These are phyloP conservation scores for Champsocephalus esox DNA, from an alignment of 2,797 vertebrate species.

Conservation along the genomic window DNA sequence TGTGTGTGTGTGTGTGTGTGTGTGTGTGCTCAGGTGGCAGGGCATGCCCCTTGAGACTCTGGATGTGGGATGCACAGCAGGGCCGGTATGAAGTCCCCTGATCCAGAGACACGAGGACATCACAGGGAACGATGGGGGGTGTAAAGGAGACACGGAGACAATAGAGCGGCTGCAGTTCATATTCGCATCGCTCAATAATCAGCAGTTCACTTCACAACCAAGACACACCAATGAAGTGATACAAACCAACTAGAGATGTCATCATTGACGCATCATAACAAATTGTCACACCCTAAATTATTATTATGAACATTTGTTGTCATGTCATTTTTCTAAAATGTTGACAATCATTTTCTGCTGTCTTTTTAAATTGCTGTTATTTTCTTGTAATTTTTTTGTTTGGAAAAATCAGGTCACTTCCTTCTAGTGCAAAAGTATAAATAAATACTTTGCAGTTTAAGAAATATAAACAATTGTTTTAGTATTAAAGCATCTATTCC, in stretches of 20 bases:
- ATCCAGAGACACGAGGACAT: constrained; percentile 24
- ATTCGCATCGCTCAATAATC: background rate
- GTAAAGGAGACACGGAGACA: constrained; percentile 33
- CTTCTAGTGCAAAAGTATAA: background rate
- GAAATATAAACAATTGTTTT: no score
- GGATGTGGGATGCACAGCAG: constrained; percentile 25
- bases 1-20: background rate
- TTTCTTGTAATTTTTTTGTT: constrained; percentile 15
- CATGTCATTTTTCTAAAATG: constrained; percentile 1
- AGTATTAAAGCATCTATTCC: no score
- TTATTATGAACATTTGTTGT: constrained; percentile 6
- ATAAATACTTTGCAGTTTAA: background rate
- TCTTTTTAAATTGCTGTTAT: background rate
- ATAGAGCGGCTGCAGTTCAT: background rate
- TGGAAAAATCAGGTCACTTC: background rate
- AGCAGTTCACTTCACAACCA: constrained; percentile 6
- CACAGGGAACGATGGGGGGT: constrained; percentile 22
- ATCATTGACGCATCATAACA: background rate
- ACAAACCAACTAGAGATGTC: background rate
- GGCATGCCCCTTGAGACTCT: constrained; percentile 10
- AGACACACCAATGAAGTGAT: constrained; percentile 4
- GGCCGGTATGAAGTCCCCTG: constrained; percentile 17
- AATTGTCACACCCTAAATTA: background rate
- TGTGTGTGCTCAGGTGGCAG: constrained; percentile 14
- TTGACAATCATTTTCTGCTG: constrained; percentile 21